Evolutionary conservation across 2,888 invertebrate genomes (phyloP), one percentile per base, ranked within the genome.

Genomic region (Cantharis nigra): DNA sequence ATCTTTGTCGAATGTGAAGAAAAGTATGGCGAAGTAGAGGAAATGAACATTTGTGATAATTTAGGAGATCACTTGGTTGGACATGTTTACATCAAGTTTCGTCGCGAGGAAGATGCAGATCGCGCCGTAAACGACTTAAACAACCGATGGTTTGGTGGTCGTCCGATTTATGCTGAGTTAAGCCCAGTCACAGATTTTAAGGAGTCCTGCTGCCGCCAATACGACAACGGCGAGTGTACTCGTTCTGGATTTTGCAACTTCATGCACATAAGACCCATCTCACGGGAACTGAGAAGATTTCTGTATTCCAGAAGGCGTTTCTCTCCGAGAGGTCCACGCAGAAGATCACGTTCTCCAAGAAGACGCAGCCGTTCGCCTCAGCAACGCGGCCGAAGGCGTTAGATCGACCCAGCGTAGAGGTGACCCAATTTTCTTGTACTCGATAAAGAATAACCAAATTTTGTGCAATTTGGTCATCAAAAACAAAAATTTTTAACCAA

Each of bases 41-140:
- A 99, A 89, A 99, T 99, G 98, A 99, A 99, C 90, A 98, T 99
- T 3, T 99, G 99, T 89, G 99, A 99, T 89, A 99, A 99, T 89
- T 92, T 99, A 78, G 98, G 98, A 3, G 98, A 99, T 88, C 99
- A 99, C 87, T 91, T 99, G 82, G 98, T 99, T 63, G 99, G 99
- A 75, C 99, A 99, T 91, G 99, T 99, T 74, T 99, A 99, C 89
- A 98, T 99, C 80, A 99, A 96, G 94, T 99, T 98, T 87, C 95
- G 98, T 14, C 93, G 96, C 81, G 99, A 99, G 89, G 99, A 99
- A 87, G 99, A 99, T 89, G 99, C 99, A 0, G 99, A 99, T 87
- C 96, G 97, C 85, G 98, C 98, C 7, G 98, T 98, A 0, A 96
- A 95, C 84, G 98, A 98, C 88, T 90, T 99, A 80, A 99, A 99